Evolutionary conservation across 2,113 vertebrate genomes (phyloP).

Genomic region (Zootoca vivipara): DNA sequence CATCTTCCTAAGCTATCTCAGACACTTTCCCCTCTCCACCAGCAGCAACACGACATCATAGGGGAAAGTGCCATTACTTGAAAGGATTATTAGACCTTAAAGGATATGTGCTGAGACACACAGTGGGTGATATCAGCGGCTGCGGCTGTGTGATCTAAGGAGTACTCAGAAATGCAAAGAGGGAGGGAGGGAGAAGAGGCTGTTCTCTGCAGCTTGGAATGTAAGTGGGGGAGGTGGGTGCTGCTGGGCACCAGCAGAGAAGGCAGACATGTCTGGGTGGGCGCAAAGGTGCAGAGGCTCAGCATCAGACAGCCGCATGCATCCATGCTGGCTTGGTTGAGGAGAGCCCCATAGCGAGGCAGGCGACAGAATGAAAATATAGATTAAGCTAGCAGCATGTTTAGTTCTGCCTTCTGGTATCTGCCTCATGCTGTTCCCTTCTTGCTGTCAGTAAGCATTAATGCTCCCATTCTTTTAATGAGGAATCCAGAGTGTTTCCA

Average conservation of each 20-base stretch:
- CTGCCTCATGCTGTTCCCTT: conserved; percentile 52
- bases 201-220: conserved; percentile 59
- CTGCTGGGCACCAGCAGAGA: conserved; percentile 53
- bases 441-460: conserved; percentile 47
- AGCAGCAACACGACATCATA: conserved; percentile 25
- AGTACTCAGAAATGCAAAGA: conserved; percentile 45
- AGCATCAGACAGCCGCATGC: conserved; percentile 26
- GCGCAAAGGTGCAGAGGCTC: conserved; percentile 47
- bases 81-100: conserved; percentile 43
- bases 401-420: conserved; percentile 48
- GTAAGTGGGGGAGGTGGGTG: conserved; percentile 58
- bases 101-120: conserved; percentile 36
- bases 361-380: conserved; percentile 33
- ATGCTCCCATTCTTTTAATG: conserved; percentile 42
- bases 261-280: conserved; percentile 63
- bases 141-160: conserved; percentile 14
- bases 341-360: conserved; percentile 21
- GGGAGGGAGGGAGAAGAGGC: conserved; percentile 28
- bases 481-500: conserved; percentile 51
- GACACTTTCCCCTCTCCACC: neutral
- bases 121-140: conserved; percentile 54
- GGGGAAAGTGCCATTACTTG: conserved; percentile 37
- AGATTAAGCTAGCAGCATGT: conserved; percentile 31
- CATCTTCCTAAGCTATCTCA: conserved; percentile 5
- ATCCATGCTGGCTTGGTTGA: conserved; percentile 8